A percentile compares a stretch with the other conserved stretches of the same genome.
Conservation (phyloP, 2,888 invertebrate genomes). For the Trichacis sp. region DNA sequence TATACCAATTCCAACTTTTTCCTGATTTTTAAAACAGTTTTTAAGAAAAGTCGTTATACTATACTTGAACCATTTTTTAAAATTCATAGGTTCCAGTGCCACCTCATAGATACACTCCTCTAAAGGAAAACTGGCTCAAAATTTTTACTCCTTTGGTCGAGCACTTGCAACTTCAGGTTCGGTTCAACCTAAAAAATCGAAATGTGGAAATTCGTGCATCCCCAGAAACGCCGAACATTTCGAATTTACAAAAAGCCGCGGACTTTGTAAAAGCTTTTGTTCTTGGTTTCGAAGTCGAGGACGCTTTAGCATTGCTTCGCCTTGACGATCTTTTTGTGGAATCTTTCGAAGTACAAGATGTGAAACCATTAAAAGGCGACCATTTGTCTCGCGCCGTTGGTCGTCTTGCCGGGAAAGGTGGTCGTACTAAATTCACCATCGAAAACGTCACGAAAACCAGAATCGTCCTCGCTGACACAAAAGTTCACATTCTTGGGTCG, state of each 20-base stretch:
- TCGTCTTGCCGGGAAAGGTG: conserved; percentile 97
- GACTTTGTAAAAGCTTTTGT: conserved; percentile 98
- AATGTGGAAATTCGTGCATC: conserved; percentile 87
- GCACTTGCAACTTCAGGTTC: conserved; percentile 91
- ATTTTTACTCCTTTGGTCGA: conserved; percentile 97
- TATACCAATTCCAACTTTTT: too few species aligned
- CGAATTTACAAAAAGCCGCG: conserved; percentile 95
- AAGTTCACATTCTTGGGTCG: conserved; percentile 97
- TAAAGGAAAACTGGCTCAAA: conserved; percentile 97
- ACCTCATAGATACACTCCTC: conserved; percentile 90
- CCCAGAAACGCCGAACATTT: conserved; percentile 84
- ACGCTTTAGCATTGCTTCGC: conserved; percentile 92
- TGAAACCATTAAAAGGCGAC: conserved; percentile 94
- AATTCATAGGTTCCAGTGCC: conserved; percentile 88
- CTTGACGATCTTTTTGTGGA: conserved; percentile 97
- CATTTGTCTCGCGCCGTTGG: conserved; percentile 96
- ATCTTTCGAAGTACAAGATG: conserved; percentile 96
- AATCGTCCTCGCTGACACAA: conserved; percentile 95
- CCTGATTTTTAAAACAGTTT: too few species aligned
- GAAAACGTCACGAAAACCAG: conserved; percentile 99
- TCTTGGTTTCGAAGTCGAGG: conserved; percentile 96
- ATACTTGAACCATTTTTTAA: conserved; percentile 12
- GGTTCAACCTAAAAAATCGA: conserved; percentile 92
- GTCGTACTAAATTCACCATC: conserved; percentile 96
- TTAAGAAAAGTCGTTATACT: too few species aligned